Evolutionary conservation across 2,888 invertebrate genomes (phyloP).

Genomic region (Agonopterix alstromeriana): DNA sequence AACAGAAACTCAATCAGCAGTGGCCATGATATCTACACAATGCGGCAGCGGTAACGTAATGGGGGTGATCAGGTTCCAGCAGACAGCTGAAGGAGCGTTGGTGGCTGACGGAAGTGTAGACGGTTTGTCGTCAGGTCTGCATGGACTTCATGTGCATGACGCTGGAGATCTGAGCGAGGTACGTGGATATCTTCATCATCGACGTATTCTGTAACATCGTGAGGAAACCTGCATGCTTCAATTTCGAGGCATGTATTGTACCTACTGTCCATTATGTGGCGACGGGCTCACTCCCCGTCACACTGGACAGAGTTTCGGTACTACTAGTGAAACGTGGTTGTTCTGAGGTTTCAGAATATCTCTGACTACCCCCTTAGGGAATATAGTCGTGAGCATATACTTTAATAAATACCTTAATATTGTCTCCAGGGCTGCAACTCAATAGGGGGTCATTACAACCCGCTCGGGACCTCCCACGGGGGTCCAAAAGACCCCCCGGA

Average conservation of each 20-base stretch:
- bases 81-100: slow-evolving; percentile 74
- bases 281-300: too few species aligned
- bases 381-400: too few species aligned
- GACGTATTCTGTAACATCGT: too few species aligned
- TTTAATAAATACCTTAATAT: neutral
- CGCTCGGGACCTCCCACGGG: slow-evolving; percentile 84
- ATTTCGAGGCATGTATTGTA: too few species aligned
- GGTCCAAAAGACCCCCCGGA: slow-evolving; percentile 79
- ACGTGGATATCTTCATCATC: slow-evolving; percentile 11
- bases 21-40: slow-evolving; percentile 81
- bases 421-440: slow-evolving; percentile 87
- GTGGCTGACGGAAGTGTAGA: slow-evolving; percentile 91
- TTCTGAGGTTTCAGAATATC: too few species aligned
- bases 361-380: too few species aligned
- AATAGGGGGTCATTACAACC: slow-evolving; percentile 95
- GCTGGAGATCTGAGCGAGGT: slow-evolving; percentile 92
- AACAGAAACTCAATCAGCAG: slow-evolving; percentile 76
- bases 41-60: slow-evolving; percentile 65
- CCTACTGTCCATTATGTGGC: too few species aligned
- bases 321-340: too few species aligned
- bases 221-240: too few species aligned
- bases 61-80: slow-evolving; percentile 88
- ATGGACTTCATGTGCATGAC: slow-evolving; percentile 94
- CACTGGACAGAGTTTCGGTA: too few species aligned
- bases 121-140: slow-evolving; percentile 78